Evolutionary conservation across 2,888 invertebrate genomes (phyloP).

Genomic region (Calliopum simillimum): DNA sequence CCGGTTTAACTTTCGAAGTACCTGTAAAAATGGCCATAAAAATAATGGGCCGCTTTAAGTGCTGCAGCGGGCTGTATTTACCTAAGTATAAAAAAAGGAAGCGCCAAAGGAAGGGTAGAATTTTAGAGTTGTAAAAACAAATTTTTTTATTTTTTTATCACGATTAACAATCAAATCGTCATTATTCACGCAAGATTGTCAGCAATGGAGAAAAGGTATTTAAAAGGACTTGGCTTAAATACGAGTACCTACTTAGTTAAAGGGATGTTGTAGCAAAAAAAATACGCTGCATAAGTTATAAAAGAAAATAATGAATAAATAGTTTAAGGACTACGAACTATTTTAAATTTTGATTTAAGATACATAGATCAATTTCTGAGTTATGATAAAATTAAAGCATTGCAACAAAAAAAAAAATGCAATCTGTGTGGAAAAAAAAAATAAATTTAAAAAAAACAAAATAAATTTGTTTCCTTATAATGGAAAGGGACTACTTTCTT

Average conservation of each 20-base stretch:
- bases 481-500: too few species aligned
- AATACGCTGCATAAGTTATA: too few species aligned
- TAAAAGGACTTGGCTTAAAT: neutral
- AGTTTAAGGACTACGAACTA: too few species aligned
- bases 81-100: neutral
- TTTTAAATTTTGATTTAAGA: too few species aligned
- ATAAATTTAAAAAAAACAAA: too few species aligned
- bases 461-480: too few species aligned
- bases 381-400: too few species aligned
- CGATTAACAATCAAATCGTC: slow-evolving; percentile 20
- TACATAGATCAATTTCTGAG: too few species aligned
- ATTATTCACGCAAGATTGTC: slow-evolving; percentile 15
- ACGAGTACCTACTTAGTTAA: neutral
- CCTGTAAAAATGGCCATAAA: slow-evolving; percentile 15
- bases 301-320: too few species aligned
- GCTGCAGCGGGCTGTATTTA: neutral
- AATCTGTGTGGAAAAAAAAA: too few species aligned
- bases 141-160: slow-evolving; percentile 8
- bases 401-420: too few species aligned
- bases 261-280: neutral
- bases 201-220: neutral
- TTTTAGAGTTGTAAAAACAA: slow-evolving; percentile 3
- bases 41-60: neutral
- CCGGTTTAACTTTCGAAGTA: neutral
- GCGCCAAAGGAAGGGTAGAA: neutral